Evolutionary conservation across 2,113 vertebrate species (phyloP).

Genomic region (Procapra przewalskii): DNA sequence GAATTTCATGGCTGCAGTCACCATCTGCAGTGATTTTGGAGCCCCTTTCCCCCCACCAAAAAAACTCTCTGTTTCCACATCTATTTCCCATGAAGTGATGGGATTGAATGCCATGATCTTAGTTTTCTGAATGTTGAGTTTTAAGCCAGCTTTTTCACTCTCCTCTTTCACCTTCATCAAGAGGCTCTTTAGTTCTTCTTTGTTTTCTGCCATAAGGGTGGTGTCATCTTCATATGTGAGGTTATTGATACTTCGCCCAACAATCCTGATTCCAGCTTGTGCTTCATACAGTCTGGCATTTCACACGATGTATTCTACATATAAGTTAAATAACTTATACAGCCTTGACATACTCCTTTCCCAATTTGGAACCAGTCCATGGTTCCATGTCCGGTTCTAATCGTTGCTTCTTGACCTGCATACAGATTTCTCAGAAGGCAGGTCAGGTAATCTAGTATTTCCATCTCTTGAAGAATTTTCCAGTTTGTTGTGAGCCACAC

Average conservation of each 20-base stretch:
- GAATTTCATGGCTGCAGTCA: not conserved
- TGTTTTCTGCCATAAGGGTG: not conserved
- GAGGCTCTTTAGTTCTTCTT: not conserved
- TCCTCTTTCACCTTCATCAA: not conserved
- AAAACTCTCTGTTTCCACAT: not conserved
- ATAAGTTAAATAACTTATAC: not conserved
- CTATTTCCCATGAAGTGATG: not conserved
- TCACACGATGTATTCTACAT: not conserved
- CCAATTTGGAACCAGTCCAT: not conserved
- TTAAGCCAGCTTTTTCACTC: not conserved
- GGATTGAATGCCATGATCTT: not conserved
- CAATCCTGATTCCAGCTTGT: not conserved
- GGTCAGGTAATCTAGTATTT: not conserved
- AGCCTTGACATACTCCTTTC: not conserved
- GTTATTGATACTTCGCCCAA: not conserved
- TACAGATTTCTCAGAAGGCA: not conserved
- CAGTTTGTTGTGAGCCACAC: not conserved
- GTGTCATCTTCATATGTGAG: not conserved
- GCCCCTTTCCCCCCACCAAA: not conserved
- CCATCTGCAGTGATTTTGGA: not conserved
- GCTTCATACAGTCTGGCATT: not conserved
- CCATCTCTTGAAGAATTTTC: not conserved
- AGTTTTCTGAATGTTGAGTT: not conserved
- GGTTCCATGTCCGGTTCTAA: not conserved
- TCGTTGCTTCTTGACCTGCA: not conserved